A percentile compares a stretch with the other conserved stretches of the same genome.
phyloP scores from a whole-genome alignment of 1,140 invertebrate genomes.

The Listronotus bonariensis region DNA sequence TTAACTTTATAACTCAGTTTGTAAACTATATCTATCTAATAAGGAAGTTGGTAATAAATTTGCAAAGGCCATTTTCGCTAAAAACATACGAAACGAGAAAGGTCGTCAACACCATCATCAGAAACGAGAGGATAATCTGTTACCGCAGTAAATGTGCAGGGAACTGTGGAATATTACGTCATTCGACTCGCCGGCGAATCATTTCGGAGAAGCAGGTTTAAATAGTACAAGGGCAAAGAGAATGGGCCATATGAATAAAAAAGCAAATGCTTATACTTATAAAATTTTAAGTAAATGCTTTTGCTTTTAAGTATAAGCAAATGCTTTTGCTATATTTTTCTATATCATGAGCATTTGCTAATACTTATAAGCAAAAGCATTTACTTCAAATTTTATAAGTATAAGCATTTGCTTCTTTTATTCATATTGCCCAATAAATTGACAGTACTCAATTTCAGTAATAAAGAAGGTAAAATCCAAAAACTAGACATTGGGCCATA shows the following conservation, averaged over 20 bases:
- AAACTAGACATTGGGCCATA: too few species aligned
- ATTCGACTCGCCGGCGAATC: constrained; percentile 21
- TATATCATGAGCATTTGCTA: too few species aligned
- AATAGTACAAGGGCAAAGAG: constrained; percentile 2
- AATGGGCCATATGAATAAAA: too few species aligned
- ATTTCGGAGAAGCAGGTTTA: constrained; percentile 15
- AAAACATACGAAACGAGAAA: constrained; percentile 9
- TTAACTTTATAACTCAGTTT: neutral
- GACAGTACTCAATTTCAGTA: neutral
- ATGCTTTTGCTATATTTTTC: too few species aligned
- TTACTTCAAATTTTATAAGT: too few species aligned
- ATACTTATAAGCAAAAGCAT: too few species aligned
- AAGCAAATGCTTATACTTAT: too few species aligned
- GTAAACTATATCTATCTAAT: neutral
- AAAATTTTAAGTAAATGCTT: too few species aligned
- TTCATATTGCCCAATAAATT: too few species aligned
- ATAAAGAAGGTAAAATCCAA: too few species aligned
- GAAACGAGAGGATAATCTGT: constrained; percentile 32
- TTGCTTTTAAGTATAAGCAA: too few species aligned
- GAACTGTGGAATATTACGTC: constrained; percentile 34
- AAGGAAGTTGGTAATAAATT: constrained; percentile 1
- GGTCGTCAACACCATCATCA: constrained; percentile 33
- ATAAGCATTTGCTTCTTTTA: too few species aligned
- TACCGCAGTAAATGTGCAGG: constrained; percentile 26
- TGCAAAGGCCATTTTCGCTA: constrained; percentile 19